phyloP scores from a whole-genome alignment of 2,888 invertebrate genomes.

The Hoplodrina blanda region DNA sequence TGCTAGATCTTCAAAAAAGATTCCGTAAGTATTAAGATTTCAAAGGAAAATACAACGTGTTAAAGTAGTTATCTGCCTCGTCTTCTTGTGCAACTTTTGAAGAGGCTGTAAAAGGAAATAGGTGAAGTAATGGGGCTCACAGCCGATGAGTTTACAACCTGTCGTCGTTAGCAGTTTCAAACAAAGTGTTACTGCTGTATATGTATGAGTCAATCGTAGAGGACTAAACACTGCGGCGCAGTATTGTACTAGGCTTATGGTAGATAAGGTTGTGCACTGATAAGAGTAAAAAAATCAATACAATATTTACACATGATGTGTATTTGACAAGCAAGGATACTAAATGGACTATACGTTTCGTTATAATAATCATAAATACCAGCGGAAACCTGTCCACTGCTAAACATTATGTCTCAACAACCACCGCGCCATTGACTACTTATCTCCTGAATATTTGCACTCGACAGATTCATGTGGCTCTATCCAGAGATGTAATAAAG shows the following conservation, averaged over 20 bases:
- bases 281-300: conserved; percentile 42
- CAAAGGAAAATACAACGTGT: conserved; percentile 22
- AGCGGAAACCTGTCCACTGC: background rate
- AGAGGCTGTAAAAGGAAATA: conserved; percentile 39
- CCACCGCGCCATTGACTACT: background rate
- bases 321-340: background rate
- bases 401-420: background rate
- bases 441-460: background rate
- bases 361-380: background rate
- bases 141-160: conserved; percentile 43
- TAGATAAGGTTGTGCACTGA: conserved; percentile 42
- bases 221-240: conserved; percentile 26
- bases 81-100: conserved; percentile 31
- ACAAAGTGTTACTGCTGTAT: conserved; percentile 15
- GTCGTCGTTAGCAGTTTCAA: conserved; percentile 31
- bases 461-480: background rate
- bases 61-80: conserved; percentile 17
- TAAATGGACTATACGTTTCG: background rate
- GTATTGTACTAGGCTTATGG: conserved; percentile 19
- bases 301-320: background rate
- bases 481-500: background rate
- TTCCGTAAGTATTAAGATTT: conserved; percentile 13
- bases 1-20: conserved; percentile 4
- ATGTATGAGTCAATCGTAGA: conserved; percentile 34
- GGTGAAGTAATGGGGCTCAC: conserved; percentile 45